These are phyloP conservation scores for Hemiscyllium ocellatum DNA, from an alignment of 2,113 vertebrate genomes.

Conservation along the genomic window DNA sequence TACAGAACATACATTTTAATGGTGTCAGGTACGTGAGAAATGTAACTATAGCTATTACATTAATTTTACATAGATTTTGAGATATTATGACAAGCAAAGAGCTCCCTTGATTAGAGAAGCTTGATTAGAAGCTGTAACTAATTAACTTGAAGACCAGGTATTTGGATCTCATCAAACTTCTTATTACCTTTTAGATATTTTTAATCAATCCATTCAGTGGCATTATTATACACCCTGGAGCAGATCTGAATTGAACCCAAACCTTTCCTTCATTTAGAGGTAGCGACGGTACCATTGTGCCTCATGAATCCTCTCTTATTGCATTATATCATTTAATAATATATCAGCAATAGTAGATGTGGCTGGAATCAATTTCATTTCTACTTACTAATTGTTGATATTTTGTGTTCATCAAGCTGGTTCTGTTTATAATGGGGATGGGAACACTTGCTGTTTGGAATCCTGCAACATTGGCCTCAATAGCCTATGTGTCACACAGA, in stretches of 20 bases:
- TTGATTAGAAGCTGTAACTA: background rate
- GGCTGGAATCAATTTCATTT: background rate
- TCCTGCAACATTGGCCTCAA: background rate
- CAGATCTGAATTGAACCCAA: too few relatives aligned
- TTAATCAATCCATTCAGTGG: too few relatives aligned
- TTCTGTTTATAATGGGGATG: background rate
- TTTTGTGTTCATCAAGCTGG: background rate
- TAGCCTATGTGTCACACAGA: background rate
- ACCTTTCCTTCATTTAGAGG: too few relatives aligned
- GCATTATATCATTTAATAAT: background rate
- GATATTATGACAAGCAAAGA: too few relatives aligned
- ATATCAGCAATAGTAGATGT: background rate
- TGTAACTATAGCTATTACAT: background rate
- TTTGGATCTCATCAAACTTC: background rate
- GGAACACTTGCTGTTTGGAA: background rate
- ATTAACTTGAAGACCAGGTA: background rate
- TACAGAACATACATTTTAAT: background rate
- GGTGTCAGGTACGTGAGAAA: background rate
- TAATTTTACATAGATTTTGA: background rate
- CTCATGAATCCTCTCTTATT: background rate
- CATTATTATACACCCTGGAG: too few relatives aligned
- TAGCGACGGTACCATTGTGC: too few relatives aligned
- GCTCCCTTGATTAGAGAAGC: background rate
- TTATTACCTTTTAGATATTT: background rate
- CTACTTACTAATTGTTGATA: background rate